Percentiles rank a stretch among this genome's conserved stretches.
phyloP scores from a whole-genome alignment of 2,888 invertebrate species.

The Orthosia incerta region DNA sequence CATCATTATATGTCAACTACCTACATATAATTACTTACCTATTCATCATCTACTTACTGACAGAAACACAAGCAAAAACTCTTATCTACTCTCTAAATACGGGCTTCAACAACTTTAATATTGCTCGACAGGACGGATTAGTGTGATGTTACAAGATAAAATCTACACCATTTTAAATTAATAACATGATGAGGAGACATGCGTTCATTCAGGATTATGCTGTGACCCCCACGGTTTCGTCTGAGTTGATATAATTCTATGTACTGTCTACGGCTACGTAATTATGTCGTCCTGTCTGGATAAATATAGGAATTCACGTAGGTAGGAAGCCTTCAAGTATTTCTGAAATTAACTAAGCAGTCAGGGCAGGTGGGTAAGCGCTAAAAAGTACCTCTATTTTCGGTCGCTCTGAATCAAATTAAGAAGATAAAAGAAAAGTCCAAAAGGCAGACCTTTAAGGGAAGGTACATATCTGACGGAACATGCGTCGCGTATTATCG shows the following conservation, averaged over 20 bases:
- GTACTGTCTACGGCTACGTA: conserved; percentile 2
- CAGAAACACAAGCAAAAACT: conserved; percentile 9
- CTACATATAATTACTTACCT: background rate
- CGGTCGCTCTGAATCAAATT: too few species aligned
- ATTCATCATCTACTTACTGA: conserved; percentile 1
- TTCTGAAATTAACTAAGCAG: too few species aligned
- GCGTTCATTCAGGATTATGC: conserved; percentile 35
- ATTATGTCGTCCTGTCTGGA: conserved; percentile 17
- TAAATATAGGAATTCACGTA: background rate
- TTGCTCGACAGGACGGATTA: conserved; percentile 34
- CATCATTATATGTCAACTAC: background rate
- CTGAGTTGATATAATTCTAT: conserved; percentile 12
- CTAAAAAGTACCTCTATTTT: too few species aligned
- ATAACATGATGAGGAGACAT: conserved; percentile 33
- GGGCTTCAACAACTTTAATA: conserved; percentile 39
- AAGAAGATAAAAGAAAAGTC: background rate
- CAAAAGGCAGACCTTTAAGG: too few species aligned
- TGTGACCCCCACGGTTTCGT: conserved; percentile 26
- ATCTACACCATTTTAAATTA: conserved; percentile 49
- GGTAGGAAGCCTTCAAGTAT: background rate
- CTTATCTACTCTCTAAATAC: conserved; percentile 13
- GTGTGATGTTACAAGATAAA: conserved; percentile 53
- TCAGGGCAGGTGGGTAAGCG: too few species aligned
- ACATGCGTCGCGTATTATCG: too few species aligned
- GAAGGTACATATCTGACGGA: too few species aligned